These are phyloP conservation scores for Parnassius mnemosyne DNA, from an alignment of 2,888 invertebrate species.

Conservation along the genomic window DNA sequence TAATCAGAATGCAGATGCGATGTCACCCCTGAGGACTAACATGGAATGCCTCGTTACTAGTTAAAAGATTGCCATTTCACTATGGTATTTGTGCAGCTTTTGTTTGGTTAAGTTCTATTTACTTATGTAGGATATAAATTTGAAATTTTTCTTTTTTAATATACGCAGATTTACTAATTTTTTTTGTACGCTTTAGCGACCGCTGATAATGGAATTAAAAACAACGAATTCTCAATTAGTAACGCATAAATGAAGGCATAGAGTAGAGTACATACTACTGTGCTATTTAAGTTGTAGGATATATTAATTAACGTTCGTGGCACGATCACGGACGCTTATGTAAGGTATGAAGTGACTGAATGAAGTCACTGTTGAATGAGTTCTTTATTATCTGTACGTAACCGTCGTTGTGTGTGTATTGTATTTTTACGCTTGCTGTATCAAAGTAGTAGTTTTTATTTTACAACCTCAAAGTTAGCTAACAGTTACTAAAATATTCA, in stretches of 20 bases:
- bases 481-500: too few relatives aligned
- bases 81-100: too few relatives aligned
- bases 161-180: neutral
- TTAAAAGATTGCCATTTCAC: too few relatives aligned
- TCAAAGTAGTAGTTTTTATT: too few relatives aligned
- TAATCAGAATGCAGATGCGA: too few relatives aligned
- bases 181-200: constrained; percentile 8
- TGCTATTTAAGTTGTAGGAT: constrained; percentile 42
- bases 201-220: constrained; percentile 23
- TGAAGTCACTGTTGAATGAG: constrained; percentile 21
- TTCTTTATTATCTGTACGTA: constrained; percentile 1
- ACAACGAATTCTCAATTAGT: constrained; percentile 25
- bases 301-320: constrained; percentile 35
- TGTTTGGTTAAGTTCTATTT: too few relatives aligned
- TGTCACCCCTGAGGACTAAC: too few relatives aligned
- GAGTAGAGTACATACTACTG: constrained; percentile 29
- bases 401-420: neutral
- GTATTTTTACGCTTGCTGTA: neutral
- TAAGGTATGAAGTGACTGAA: constrained; percentile 25
- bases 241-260: constrained; percentile 32
- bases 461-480: too few relatives aligned
- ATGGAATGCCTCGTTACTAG: too few relatives aligned
- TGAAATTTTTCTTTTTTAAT: too few relatives aligned
- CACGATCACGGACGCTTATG: constrained; percentile 27
- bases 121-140: too few relatives aligned